phyloP scores from a whole-genome alignment of 2,113 vertebrate species.

The Heloderma charlesbogerti region DNA sequence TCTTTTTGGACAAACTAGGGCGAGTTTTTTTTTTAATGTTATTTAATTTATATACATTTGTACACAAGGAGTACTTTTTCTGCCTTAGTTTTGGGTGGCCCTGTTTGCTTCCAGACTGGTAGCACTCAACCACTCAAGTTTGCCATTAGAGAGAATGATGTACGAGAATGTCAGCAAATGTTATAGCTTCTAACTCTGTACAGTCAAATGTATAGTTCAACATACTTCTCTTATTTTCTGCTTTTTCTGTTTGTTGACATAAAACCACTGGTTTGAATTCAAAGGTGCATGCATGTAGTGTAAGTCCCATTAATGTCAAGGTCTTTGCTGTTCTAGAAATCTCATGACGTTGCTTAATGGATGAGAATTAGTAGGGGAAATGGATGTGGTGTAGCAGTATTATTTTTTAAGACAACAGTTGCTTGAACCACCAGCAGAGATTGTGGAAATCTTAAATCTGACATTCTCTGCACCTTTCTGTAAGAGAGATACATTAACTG shows the following conservation, averaged over 20 bases:
- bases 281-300: background rate
- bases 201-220: background rate
- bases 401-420: background rate
- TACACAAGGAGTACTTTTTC: background rate
- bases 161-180: constrained; percentile 1
- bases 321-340: background rate
- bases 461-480: constrained; percentile 19
- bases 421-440: constrained; percentile 23
- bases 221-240: background rate
- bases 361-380: background rate
- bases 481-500: constrained; percentile 3
- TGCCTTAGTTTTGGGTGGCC: background rate
- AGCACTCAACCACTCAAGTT: background rate
- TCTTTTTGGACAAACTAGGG: background rate
- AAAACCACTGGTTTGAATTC: background rate
- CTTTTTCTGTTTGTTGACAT: background rate
- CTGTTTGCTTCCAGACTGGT: background rate
- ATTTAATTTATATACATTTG: background rate
- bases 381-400: too few species aligned
- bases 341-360: background rate
- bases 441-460: background rate
- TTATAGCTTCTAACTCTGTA: background rate
- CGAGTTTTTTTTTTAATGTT: background rate
- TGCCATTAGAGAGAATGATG: background rate
- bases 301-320: background rate